Conservation (phyloP, 2,113 vertebrate species). For the Heterotilapia buettikoferi region DNA sequence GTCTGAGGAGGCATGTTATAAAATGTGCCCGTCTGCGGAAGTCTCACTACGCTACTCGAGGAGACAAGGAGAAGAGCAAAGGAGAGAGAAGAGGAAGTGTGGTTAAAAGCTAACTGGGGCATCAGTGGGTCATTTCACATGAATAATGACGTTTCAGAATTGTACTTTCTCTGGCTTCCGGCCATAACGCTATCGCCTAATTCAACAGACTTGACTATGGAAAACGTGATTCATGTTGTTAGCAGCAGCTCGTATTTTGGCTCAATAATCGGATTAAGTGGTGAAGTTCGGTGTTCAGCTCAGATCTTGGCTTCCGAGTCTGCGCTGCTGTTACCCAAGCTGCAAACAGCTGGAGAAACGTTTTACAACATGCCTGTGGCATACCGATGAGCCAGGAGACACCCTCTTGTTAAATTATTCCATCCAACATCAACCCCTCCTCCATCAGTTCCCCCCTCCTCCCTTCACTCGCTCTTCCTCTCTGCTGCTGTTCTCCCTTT, state of each 20-base stretch:
- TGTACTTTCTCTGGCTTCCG: slow-evolving; percentile 30
- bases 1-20: slow-evolving; percentile 64
- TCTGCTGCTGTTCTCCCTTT: slow-evolving; percentile 40
- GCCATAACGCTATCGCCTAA: slow-evolving; percentile 37
- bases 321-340: slow-evolving; percentile 12
- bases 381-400: slow-evolving; percentile 61
- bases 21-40: slow-evolving; percentile 41
- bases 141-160: slow-evolving; percentile 61
- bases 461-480: slow-evolving; percentile 22
- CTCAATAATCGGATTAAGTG: slow-evolving; percentile 15
- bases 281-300: neutral
- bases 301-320: slow-evolving; percentile 1
- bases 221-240: slow-evolving; percentile 35
- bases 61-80: neutral
- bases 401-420: slow-evolving; percentile 69
- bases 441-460: slow-evolving; percentile 24
- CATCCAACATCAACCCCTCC: slow-evolving; percentile 44
- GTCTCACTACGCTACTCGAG: slow-evolving; percentile 12
- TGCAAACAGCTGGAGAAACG: slow-evolving; percentile 63
- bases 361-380: slow-evolving; percentile 36
- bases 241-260: slow-evolving; percentile 25
- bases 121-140: slow-evolving; percentile 61
- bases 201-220: slow-evolving; percentile 34
- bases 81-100: neutral
- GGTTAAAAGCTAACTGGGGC: slow-evolving; percentile 57